A percentile compares a stretch with the other conserved stretches of the same genome.
Conservation (phyloP, 2,797 vertebrate species). For the Sebastolobus alascanus region DNA sequence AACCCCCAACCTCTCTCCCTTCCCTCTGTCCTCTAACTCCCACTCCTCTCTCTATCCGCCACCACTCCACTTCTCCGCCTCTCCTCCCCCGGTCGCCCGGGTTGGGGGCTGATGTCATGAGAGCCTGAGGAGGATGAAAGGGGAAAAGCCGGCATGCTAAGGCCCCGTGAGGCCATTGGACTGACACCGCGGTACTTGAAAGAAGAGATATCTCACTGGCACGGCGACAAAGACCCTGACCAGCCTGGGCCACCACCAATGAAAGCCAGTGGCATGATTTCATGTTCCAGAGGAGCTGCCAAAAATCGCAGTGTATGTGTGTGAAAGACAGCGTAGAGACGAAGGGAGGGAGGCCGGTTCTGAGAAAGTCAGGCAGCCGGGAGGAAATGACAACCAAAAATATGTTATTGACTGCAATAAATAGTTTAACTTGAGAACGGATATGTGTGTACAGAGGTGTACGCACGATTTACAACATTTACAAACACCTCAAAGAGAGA, state of each 20-base stretch:
- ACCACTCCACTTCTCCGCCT: slow-evolving; percentile 17
- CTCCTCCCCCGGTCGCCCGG: slow-evolving; percentile 17
- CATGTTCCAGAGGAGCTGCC: slow-evolving; percentile 77
- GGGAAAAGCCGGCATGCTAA: slow-evolving; percentile 49
- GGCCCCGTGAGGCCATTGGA: slow-evolving; percentile 57
- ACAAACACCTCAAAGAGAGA: slow-evolving; percentile 46
- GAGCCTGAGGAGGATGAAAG: slow-evolving; percentile 74
- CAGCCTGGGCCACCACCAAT: slow-evolving; percentile 45
- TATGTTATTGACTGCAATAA: slow-evolving; percentile 61
- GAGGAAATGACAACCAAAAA: slow-evolving; percentile 64
- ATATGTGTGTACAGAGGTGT: slow-evolving; percentile 46
- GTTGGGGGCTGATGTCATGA: slow-evolving; percentile 75
- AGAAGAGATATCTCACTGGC: slow-evolving; percentile 77
- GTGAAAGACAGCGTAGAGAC: slow-evolving; percentile 48
- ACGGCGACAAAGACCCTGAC: slow-evolving; percentile 66
- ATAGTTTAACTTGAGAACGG: slow-evolving; percentile 50
- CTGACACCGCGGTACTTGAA: slow-evolving; percentile 63
- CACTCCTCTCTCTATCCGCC: slow-evolving; percentile 29
- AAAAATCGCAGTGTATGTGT: slow-evolving; percentile 62
- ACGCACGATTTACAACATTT: background rate
- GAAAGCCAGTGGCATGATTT: slow-evolving; percentile 72
- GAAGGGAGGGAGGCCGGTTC: slow-evolving; percentile 39
- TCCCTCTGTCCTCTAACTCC: slow-evolving; percentile 37
- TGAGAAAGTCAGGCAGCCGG: slow-evolving; percentile 50
- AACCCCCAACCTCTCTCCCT: slow-evolving; percentile 27